A percentile compares a stretch with the other conserved stretches of the same genome.
These are phyloP conservation scores for Rhysida immarginata DNA, from an alignment of 1,140 invertebrate species.

Conservation along the genomic window DNA sequence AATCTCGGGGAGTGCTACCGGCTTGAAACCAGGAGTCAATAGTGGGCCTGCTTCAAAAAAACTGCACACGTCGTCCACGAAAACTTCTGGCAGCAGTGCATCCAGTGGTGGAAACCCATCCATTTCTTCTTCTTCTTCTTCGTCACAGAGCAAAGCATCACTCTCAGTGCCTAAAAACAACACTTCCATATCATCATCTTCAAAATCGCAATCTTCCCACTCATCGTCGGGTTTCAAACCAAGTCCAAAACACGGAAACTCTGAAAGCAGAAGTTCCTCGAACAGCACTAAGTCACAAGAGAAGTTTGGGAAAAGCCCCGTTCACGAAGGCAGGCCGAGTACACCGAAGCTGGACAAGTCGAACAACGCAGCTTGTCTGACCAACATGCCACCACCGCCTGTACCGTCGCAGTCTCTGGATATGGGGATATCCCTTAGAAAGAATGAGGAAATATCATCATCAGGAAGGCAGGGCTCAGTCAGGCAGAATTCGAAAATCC, in stretches of 20 bases:
- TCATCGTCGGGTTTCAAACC: background rate
- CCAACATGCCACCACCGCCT: constrained; percentile 7
- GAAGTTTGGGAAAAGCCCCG: background rate
- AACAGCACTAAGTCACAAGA: background rate
- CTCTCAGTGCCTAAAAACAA: background rate
- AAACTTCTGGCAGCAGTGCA: no score
- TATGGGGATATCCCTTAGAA: no score
- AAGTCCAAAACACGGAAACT: background rate
- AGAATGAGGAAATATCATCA: background rate
- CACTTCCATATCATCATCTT: background rate
- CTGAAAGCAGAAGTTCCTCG: background rate
- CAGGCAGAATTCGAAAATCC: background rate
- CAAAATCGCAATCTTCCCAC: background rate
- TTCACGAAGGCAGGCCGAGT: constrained; percentile 4
- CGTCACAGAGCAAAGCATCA: background rate
- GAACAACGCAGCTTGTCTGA: background rate
- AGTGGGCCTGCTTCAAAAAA: constrained; percentile 65
- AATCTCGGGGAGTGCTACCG: constrained; percentile 40
- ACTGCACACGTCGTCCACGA: constrained; percentile 2
- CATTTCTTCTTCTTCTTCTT: background rate
- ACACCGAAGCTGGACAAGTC: background rate
- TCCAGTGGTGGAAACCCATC: background rate
- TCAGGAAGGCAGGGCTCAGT: background rate
- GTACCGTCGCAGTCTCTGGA: background rate
- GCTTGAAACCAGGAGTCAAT: constrained; percentile 64